A percentile compares a stretch with the other conserved stretches of the same genome.
phyloP scores from a whole-genome alignment of 2,113 vertebrate species.

The Ochotona princeps region DNA sequence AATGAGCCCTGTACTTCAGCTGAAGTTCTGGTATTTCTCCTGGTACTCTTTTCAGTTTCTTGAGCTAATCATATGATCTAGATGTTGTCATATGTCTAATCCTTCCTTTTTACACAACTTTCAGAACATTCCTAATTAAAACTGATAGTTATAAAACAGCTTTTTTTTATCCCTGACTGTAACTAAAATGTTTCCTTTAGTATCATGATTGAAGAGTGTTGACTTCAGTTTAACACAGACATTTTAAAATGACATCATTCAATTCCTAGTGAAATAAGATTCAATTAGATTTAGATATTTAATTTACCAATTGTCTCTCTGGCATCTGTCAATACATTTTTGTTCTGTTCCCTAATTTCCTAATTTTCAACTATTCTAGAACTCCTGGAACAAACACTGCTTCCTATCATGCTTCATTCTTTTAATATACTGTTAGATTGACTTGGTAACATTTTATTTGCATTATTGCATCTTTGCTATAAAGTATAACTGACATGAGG shows the following conservation, averaged over 20 bases:
- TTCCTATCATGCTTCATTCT: neutral
- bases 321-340: neutral
- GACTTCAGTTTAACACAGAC: neutral
- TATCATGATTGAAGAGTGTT: neutral
- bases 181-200: neutral
- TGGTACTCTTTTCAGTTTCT: neutral
- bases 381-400: neutral
- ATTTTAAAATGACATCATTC: constrained; percentile 18
- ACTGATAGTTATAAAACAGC: neutral
- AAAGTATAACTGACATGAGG: neutral
- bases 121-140: constrained; percentile 2
- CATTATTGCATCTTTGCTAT: constrained; percentile 16
- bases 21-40: neutral
- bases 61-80: neutral
- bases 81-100: neutral
- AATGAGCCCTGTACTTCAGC: neutral
- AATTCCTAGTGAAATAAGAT: neutral
- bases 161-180: neutral
- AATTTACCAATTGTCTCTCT: constrained; percentile 13
- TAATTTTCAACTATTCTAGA: neutral
- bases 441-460: constrained; percentile 40
- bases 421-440: constrained; percentile 18
- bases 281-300: constrained; percentile 24
- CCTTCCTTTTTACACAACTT: constrained; percentile 14
- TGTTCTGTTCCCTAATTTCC: neutral